Evolutionary conservation across 2,113 vertebrate species (phyloP), one percentile per base, ranked within the genome.

Genomic region (Apteryx mantelli): DNA sequence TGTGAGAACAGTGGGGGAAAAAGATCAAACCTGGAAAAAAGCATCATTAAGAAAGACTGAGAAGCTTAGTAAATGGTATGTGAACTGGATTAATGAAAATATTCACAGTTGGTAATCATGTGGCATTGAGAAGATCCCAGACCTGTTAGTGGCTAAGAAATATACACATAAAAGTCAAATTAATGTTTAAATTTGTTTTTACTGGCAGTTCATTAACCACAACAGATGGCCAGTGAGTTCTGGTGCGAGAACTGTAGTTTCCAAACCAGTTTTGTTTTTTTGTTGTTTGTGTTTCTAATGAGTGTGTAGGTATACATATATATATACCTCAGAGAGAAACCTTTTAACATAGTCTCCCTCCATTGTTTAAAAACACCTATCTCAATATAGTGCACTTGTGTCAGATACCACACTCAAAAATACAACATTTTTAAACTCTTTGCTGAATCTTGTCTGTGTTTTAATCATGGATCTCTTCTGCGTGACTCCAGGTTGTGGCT

Each of bases 111-210:
- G 17, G 56, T 84, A 97, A 82, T 79, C 1, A 46, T 20, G 8
- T 84, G 58, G 19, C 46, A 76, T 34, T 81, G 55, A 84, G 80
- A 96, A 78, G 40, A 79, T 91, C 48, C 90, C 61, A 61, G 42
- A 55, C 69, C 95, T 95, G 64, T 80, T 93, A 82, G 40, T 86
- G 76, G 21, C 20, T 88, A 87, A 96, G 70, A 94, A 93, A 71
- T 40, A 76, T 66, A 88, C 25, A 83, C 46, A 28, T 30, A 46
- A 81, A 77, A 86, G 25, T 91, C 25, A 38, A 95, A 80, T 84
- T 95, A 97, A 95, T 84, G n/a, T 92, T 86, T 69, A 89, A 53
- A 85, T 92, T 81, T 82, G 12, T 68, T 97, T 94, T 92, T 70
- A 87, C 9, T 87, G 32, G 30, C 55, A 75, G 50, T 82, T 97